Conservation (phyloP, 2,797 vertebrate species). For the Darevskia nairensis region DNA sequence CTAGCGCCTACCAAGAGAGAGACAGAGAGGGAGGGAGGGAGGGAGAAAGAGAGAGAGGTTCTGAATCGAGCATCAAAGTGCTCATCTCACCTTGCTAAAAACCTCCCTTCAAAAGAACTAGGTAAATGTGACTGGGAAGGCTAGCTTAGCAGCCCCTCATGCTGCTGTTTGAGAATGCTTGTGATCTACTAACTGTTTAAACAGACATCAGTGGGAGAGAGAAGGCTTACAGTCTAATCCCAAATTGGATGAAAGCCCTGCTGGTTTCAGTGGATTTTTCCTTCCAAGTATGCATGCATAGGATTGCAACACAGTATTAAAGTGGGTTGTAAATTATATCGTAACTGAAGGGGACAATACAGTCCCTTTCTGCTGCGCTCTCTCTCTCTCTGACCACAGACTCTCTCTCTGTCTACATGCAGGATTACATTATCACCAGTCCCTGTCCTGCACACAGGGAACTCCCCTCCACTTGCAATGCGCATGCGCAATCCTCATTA, state of each 20-base stretch:
- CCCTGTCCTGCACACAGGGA: no score
- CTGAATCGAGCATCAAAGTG: conserved; percentile 1
- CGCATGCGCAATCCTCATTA: background rate
- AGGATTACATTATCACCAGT: background rate
- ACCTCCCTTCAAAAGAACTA: conserved; percentile 4
- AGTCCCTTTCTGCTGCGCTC: no score
- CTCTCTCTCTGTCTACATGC: background rate
- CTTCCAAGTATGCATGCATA: background rate
- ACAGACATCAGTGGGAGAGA: background rate
- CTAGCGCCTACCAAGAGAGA: background rate
- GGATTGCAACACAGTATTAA: background rate
- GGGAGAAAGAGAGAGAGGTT: background rate
- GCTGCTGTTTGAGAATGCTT: background rate
- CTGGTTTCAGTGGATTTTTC: background rate
- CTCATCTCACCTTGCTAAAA: conserved; percentile 5
- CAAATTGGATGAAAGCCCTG: background rate
- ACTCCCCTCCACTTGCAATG: no score
- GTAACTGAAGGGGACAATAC: background rate
- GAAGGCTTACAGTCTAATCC: background rate
- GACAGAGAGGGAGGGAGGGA: background rate
- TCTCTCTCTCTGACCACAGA: background rate
- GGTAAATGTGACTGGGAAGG: background rate
- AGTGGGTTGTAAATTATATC: no score
- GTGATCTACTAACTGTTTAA: background rate
- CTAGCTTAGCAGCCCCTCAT: background rate